Conservation (phyloP, 2,113 vertebrate genomes). For the Serilophus lunatus region DNA sequence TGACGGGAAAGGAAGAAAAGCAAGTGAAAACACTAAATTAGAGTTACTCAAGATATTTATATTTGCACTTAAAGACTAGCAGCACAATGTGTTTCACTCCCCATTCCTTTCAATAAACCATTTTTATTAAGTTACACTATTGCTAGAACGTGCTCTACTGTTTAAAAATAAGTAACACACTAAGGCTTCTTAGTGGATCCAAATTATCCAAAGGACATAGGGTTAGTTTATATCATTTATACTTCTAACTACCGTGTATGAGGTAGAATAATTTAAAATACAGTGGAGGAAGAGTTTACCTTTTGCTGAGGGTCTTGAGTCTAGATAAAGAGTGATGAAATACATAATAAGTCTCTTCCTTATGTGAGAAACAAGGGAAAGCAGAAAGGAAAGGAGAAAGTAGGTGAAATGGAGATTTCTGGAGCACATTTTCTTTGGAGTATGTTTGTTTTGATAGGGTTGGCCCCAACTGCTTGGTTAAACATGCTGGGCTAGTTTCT, state of each 20-base stretch:
- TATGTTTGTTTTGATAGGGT: background rate
- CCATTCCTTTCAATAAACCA: background rate
- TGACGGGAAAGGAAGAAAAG: background rate
- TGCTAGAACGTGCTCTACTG: background rate
- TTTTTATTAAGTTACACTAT: background rate
- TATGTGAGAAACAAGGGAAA: background rate
- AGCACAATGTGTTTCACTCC: background rate
- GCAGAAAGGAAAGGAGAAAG: background rate
- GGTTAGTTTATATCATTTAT: background rate
- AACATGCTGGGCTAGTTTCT: background rate
- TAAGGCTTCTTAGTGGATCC: background rate
- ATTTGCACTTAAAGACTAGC: background rate
- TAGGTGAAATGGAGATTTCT: background rate
- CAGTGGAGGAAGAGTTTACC: background rate
- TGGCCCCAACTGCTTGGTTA: background rate
- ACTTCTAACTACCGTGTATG: background rate
- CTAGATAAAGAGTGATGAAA: background rate
- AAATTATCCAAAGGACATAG: background rate
- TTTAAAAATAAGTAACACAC: background rate
- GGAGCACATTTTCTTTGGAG: background rate
- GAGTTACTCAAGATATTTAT: background rate
- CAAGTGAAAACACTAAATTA: background rate
- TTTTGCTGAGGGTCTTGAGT: background rate
- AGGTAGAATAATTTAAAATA: background rate
- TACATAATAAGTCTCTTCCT: background rate